Percentiles rank a stretch among this genome's conserved stretches.
These are phyloP conservation scores for Neogobius melanostomus DNA, from an alignment of 2,113 vertebrate genomes.

Conservation along the genomic window DNA sequence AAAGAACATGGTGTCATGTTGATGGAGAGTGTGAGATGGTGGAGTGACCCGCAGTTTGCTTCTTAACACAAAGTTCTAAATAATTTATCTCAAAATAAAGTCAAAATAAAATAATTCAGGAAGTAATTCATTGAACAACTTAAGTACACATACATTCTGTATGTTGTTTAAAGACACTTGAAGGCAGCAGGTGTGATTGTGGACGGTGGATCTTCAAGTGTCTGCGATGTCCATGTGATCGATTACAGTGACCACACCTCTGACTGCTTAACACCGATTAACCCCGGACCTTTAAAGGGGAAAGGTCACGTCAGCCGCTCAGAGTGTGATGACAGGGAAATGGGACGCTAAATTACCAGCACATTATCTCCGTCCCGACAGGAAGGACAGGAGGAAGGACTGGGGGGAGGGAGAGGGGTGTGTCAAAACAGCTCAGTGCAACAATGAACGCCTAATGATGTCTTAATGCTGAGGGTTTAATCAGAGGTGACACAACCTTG, in stretches of 20 bases:
- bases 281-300: constrained; percentile 57
- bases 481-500: constrained; percentile 63
- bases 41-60: too few species aligned
- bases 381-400: constrained; percentile 29
- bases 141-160: neutral
- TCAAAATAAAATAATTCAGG: too few species aligned
- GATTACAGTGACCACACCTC: constrained; percentile 61
- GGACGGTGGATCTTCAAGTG: constrained; percentile 21
- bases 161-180: neutral
- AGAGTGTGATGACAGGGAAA: constrained; percentile 43
- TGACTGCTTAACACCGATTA: constrained; percentile 60
- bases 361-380: constrained; percentile 60
- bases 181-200: constrained; percentile 40
- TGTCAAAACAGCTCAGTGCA: constrained; percentile 6
- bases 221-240: constrained; percentile 53
- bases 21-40: too few species aligned
- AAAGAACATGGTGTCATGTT: too few species aligned
- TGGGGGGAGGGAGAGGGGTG: constrained; percentile 6
- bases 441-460: constrained; percentile 20
- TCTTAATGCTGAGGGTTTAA: constrained; percentile 71
- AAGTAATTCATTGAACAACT: too few species aligned
- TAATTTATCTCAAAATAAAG: too few species aligned
- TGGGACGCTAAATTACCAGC: constrained; percentile 62
- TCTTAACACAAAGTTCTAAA: too few species aligned
- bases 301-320: constrained; percentile 56